Conservation (phyloP, 1,140 invertebrate species). For the Nylanderia fulva region DNA sequence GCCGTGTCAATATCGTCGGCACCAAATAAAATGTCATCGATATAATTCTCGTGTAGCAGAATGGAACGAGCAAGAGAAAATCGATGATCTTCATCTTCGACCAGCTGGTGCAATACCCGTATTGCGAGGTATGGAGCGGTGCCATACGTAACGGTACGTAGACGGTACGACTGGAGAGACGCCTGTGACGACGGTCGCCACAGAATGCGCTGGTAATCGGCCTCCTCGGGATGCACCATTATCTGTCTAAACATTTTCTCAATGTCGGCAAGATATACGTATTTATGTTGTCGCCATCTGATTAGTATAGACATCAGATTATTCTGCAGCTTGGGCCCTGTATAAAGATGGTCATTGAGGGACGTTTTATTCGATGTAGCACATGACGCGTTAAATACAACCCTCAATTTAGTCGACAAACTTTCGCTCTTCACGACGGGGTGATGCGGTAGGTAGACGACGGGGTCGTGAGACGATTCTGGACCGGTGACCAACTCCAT, state of each 20-base stretch:
- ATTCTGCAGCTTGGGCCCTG: no score
- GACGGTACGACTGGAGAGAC: background rate
- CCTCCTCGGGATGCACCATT: background rate
- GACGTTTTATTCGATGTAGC: background rate
- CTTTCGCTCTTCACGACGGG: background rate
- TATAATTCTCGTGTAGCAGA: slow-evolving; percentile 25
- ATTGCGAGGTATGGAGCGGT: no score
- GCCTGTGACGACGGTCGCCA: background rate
- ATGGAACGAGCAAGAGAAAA: background rate
- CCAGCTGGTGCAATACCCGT: slow-evolving; percentile 1
- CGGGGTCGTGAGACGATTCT: background rate
- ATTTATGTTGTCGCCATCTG: no score
- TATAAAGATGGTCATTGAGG: background rate
- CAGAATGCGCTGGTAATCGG: no score
- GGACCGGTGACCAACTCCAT: background rate
- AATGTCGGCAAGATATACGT: slow-evolving; percentile 76
- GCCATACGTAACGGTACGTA: background rate
- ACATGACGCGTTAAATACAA: no score
- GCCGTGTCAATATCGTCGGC: no score
- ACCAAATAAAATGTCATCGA: slow-evolving; percentile 27
- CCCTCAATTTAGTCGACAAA: background rate
- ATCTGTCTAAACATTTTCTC: slow-evolving; percentile 73
- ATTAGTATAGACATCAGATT: slow-evolving; percentile 3
- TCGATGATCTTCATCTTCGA: background rate
- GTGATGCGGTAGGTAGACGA: slow-evolving; percentile 16